A percentile compares a stretch with the other conserved stretches of the same genome.
These are phyloP conservation scores for Lasioglossum vierecki DNA, from an alignment of 2,888 invertebrate species.

Conservation along the genomic window DNA sequence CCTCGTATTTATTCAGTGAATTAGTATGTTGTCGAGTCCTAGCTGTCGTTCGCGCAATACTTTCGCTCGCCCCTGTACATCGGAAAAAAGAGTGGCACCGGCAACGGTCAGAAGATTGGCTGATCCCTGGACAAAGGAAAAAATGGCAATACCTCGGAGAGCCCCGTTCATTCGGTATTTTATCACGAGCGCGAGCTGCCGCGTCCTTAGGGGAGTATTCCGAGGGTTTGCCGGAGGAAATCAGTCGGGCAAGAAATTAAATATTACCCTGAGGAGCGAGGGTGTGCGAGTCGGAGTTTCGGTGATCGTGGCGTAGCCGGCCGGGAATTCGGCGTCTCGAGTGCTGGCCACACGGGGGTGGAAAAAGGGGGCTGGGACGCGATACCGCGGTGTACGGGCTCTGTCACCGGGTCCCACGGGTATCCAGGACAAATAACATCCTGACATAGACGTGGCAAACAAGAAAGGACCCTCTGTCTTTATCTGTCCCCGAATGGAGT, in stretches of 20 bases:
- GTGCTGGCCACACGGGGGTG: slow-evolving; percentile 34
- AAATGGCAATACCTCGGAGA: slow-evolving; percentile 66
- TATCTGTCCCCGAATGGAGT: slow-evolving; percentile 6
- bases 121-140: slow-evolving; percentile 39
- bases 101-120: slow-evolving; percentile 69
- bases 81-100: neutral
- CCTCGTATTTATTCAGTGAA: no score
- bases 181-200: slow-evolving; percentile 65
- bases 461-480: slow-evolving; percentile 60
- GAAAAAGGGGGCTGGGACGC: slow-evolving; percentile 25
- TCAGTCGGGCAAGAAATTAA: slow-evolving; percentile 82
- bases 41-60: neutral
- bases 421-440: slow-evolving; percentile 75
- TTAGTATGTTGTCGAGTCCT: no score
- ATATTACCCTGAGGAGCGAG: slow-evolving; percentile 76
- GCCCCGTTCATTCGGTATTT: slow-evolving; percentile 71
- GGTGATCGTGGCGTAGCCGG: slow-evolving; percentile 31
- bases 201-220: slow-evolving; percentile 63
- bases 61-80: neutral
- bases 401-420: slow-evolving; percentile 69
- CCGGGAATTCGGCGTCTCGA: slow-evolving; percentile 68
- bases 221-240: slow-evolving; percentile 67
- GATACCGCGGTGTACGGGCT: slow-evolving; percentile 60
- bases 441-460: slow-evolving; percentile 72
- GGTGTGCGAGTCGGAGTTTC: slow-evolving; percentile 41